Conservation (phyloP, 2,888 invertebrate genomes). For the Pemphredon lugubris region DNA sequence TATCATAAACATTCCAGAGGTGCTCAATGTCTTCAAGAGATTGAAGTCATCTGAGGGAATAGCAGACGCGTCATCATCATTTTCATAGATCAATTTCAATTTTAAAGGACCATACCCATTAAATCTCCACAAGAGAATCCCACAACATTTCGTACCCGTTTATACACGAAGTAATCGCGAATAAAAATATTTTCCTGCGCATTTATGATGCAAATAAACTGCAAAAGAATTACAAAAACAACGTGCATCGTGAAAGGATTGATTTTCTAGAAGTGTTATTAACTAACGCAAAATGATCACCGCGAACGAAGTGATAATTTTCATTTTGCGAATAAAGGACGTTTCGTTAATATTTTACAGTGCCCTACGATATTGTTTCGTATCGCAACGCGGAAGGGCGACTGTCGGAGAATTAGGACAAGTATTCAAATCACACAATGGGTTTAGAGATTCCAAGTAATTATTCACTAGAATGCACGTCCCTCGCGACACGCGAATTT, state of each 20-base stretch:
- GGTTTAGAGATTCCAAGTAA: constrained; percentile 6
- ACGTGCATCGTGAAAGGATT: background rate
- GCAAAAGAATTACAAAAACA: constrained; percentile 8
- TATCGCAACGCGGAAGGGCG: background rate
- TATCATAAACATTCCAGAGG: constrained; percentile 61
- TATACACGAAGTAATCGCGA: constrained; percentile 64
- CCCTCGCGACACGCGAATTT: constrained; percentile 5
- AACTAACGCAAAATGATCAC: too few species aligned
- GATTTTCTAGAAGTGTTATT: background rate
- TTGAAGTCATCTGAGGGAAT: constrained; percentile 57
- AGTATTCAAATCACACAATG: constrained; percentile 32
- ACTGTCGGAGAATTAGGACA: constrained; percentile 15
- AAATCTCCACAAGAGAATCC: constrained; percentile 66
- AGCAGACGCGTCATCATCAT: background rate
- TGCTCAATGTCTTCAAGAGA: constrained; percentile 63
- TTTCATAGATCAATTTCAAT: background rate
- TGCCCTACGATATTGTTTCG: background rate
- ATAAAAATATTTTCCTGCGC: constrained; percentile 56
- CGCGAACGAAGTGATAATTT: background rate
- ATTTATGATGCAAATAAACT: constrained; percentile 13
- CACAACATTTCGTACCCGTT: constrained; percentile 60
- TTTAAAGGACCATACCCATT: constrained; percentile 40
- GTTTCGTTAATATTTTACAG: background rate
- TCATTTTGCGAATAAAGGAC: background rate
- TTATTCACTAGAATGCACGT: constrained; percentile 19